Percentiles rank a stretch among this genome's conserved stretches.
These are phyloP conservation scores for Halesus radiatus DNA, from an alignment of 1,140 invertebrate genomes.

Conservation along the genomic window DNA sequence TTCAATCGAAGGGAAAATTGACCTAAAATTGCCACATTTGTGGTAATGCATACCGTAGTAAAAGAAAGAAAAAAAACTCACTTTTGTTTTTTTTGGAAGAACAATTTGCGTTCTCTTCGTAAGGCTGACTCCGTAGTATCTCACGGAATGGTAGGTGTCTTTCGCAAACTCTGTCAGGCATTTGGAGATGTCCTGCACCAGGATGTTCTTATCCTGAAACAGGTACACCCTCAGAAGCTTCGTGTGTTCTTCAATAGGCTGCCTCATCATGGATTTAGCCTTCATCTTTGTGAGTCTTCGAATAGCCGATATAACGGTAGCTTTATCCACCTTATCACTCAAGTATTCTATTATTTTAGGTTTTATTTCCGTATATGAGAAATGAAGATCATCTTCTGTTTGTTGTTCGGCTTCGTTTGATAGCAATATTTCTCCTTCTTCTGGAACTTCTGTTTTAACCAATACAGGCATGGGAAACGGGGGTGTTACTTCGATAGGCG, in stretches of 20 bases:
- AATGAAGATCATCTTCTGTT: slow-evolving; percentile 4
- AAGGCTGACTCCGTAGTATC: slow-evolving; percentile 14
- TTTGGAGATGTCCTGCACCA: slow-evolving; percentile 28
- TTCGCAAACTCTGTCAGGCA: slow-evolving; percentile 20
- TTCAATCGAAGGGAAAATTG: background rate
- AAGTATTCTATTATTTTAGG: slow-evolving; percentile 33
- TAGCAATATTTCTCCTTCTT: no score
- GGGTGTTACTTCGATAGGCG: background rate
- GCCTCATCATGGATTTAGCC: slow-evolving; percentile 7
- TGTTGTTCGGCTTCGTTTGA: background rate
- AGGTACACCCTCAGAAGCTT: slow-evolving; percentile 26
- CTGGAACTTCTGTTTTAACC: background rate
- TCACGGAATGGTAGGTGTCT: slow-evolving; percentile 24
- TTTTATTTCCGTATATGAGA: slow-evolving; percentile 21
- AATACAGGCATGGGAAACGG: background rate
- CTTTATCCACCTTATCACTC: slow-evolving; percentile 34
- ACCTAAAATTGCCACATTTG: no score
- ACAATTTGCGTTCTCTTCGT: slow-evolving; percentile 10
- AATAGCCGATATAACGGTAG: slow-evolving; percentile 20
- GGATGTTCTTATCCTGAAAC: slow-evolving; percentile 30
- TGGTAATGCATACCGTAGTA: background rate
- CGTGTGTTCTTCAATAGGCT: slow-evolving; percentile 20
- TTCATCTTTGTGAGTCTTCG: slow-evolving; percentile 19
- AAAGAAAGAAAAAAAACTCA: background rate
- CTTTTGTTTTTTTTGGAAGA: background rate